Conservation (phyloP, 1,140 invertebrate species). For the Leptinotarsa texana region DNA sequence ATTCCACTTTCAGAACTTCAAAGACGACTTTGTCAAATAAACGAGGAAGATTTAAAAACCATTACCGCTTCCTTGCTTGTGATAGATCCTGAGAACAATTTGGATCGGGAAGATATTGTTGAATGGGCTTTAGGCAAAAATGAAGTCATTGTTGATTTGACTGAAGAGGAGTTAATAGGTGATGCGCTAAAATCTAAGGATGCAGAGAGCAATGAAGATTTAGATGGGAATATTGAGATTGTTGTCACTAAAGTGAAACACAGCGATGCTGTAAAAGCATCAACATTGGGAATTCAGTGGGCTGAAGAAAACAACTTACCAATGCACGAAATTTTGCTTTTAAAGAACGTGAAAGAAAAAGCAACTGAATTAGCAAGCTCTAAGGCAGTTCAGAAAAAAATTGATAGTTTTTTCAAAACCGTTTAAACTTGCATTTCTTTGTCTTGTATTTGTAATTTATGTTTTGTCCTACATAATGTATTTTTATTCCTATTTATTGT, state of each 20-base stretch:
- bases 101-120: constrained; percentile 14
- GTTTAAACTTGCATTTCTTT: no score
- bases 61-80: constrained; percentile 11
- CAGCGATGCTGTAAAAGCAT: background rate
- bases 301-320: constrained; percentile 15
- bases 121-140: constrained; percentile 26
- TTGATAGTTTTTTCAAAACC: no score
- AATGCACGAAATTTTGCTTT: background rate
- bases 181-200: constrained; percentile 17
- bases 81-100: constrained; percentile 20
- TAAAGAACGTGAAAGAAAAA: constrained; percentile 9
- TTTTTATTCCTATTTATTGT: no score
- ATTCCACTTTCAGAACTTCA: constrained; percentile 20
- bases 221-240: background rate
- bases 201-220: constrained; percentile 9
- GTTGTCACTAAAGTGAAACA: constrained; percentile 14
- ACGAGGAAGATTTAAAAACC: constrained; percentile 9
- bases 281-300: constrained; percentile 14
- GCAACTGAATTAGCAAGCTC: background rate
- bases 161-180: background rate
- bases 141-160: constrained; percentile 6
- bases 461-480: no score
- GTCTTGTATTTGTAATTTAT: no score
- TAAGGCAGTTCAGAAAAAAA: no score
- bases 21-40: constrained; percentile 19